Percentiles rank a stretch among this genome's conserved stretches.
Evolutionary conservation across 2,888 invertebrate species (phyloP).

Genomic region (Amiota communis): DNA sequence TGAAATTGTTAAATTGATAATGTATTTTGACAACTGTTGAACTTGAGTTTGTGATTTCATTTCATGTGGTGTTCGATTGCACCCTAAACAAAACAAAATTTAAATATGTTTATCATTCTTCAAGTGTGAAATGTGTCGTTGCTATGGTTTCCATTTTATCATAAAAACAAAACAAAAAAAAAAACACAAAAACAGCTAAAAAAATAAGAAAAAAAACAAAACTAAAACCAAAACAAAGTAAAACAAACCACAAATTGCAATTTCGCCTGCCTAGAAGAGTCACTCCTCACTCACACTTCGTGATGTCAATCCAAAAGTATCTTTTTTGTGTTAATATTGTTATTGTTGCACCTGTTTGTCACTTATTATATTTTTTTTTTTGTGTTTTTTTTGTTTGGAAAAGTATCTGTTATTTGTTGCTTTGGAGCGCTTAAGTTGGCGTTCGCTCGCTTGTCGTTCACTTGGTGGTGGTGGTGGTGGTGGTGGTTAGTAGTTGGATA

Average conservation of each 20-base stretch:
- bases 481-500: background rate
- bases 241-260: too few relatives aligned
- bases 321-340: constrained; percentile 36
- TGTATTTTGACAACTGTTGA: background rate
- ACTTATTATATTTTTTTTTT: constrained; percentile 47
- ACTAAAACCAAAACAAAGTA: too few relatives aligned
- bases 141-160: background rate
- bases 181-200: too few relatives aligned
- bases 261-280: too few relatives aligned
- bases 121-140: background rate
- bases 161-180: background rate
- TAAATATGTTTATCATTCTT: background rate
- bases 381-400: background rate
- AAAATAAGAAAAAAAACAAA: too few relatives aligned
- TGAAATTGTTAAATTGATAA: background rate
- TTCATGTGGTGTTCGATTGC: too few relatives aligned
- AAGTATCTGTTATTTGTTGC: constrained; percentile 26
- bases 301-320: too few relatives aligned
- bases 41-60: background rate
- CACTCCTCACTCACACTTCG: too few relatives aligned
- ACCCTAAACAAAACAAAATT: too few relatives aligned
- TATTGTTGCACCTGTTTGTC: constrained; percentile 59
- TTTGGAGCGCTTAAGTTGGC: background rate
- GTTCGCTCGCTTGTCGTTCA: background rate
- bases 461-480: background rate